Evolutionary conservation across 2,888 invertebrate genomes (phyloP), one percentile per base, ranked within the genome.

Genomic region (Ectropis crepuscularia): DNA sequence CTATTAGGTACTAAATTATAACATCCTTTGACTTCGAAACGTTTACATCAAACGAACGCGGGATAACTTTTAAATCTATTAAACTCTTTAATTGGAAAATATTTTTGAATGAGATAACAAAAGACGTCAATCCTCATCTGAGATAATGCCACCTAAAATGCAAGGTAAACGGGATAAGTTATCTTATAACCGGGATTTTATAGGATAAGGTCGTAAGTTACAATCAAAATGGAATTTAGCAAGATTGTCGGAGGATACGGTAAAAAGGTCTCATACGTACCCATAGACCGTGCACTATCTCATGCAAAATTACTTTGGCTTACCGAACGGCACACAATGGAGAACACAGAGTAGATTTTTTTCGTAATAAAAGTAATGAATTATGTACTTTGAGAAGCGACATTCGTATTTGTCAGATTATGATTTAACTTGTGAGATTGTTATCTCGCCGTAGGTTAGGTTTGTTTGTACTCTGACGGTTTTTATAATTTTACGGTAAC

Each of bases 281-380:
- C 58, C 57, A 60, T 53, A 51, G 63, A 63, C 50, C 63, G 57
- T 63, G 46, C 63, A 59, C 49, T 69, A 68, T 68, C 51, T 67
- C 61, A 68, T 61, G 61, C 67, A 57, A 66, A 68, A 69, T 69
- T 71, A 66, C 65, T 65, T 62, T 63, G 53, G 53, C n/a, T 54
- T 46, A 53, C 41, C 38, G 38, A 63, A 61, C 41, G 38, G 53
- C 28, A 54, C 48, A 46, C 50, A 63, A 63, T 55, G 55, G 16
- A 28, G 16, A 2, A 28, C 2, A 28, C 16, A 28, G 16, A 28
- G 16, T 1, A 28, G 16, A 28, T 2, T 28, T 28, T n/a, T 28
- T 2, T 28, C 16, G 1, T 28, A 28, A 28, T 28, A 28, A 28
- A 28, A 2, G 16, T 28, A 28, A 28, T 28, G 1, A 28, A 28